These are phyloP conservation scores for Phaethon lepturus DNA, from an alignment of 2,113 vertebrate genomes.

Conservation along the genomic window DNA sequence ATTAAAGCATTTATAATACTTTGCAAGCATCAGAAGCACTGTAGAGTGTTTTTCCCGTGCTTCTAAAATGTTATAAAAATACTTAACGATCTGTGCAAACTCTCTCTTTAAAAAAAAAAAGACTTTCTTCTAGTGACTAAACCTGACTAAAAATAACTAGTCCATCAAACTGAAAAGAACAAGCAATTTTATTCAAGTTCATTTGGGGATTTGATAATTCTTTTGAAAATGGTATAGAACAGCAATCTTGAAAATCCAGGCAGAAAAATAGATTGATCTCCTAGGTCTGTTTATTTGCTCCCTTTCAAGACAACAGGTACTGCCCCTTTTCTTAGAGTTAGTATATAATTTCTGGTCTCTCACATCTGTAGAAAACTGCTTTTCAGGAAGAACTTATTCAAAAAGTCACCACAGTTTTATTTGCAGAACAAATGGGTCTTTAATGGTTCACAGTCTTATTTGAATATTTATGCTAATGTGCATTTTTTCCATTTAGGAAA, in stretches of 20 bases:
- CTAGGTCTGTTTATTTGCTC: background rate
- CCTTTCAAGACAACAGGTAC: background rate
- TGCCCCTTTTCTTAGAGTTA: background rate
- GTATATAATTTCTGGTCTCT: background rate
- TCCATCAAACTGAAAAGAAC: conserved; percentile 37
- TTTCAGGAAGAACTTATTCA: background rate
- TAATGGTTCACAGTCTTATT: background rate
- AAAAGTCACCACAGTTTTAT: conserved; percentile 1
- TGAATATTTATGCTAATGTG: conserved; percentile 49
- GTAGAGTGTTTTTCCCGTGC: background rate
- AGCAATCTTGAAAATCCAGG: background rate
- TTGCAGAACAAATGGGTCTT: conserved; percentile 54
- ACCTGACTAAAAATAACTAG: conserved; percentile 54
- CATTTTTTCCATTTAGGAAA: conserved; percentile 51
- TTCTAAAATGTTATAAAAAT: conserved; percentile 32
- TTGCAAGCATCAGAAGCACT: background rate
- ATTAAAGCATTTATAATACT: background rate
- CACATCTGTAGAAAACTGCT: background rate
- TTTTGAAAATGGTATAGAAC: background rate
- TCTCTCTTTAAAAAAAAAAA: background rate
- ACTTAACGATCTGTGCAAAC: background rate
- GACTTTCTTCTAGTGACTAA: conserved; percentile 26
- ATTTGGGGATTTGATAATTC: conserved; percentile 28
- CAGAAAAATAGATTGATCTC: background rate
- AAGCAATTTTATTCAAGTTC: conserved; percentile 1